Percentiles rank a stretch among this genome's conserved stretches.
phyloP scores from a whole-genome alignment of 2,888 invertebrate genomes.

The Scaptodrosophila latifasciaeformis region DNA sequence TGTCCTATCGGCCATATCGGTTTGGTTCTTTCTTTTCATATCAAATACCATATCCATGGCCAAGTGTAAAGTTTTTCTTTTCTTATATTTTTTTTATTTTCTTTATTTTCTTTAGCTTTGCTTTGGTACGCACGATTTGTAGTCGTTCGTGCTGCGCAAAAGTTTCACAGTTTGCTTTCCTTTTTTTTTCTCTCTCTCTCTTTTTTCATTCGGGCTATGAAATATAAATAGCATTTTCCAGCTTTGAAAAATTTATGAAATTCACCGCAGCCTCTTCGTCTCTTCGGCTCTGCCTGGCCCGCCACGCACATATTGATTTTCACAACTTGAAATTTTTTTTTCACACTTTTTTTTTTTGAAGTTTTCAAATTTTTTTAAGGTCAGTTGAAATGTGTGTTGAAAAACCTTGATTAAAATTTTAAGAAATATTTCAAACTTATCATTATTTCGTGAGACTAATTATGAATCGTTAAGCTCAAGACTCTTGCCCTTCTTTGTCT shows the following conservation, averaged over 20 bases:
- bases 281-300: neutral
- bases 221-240: constrained; percentile 68
- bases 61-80: constrained; percentile 39
- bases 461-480: too few relatives aligned
- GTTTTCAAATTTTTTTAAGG: too few relatives aligned
- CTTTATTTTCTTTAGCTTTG: constrained; percentile 20
- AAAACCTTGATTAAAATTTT: too few relatives aligned
- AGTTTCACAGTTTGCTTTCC: too few relatives aligned
- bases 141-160: constrained; percentile 65
- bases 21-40: neutral
- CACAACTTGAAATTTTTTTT: neutral
- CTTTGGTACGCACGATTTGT: constrained; percentile 59
- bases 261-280: constrained; percentile 36
- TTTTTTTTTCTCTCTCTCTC: constrained; percentile 24
- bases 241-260: constrained; percentile 68
- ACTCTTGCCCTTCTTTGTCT: too few relatives aligned
- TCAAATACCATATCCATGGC: neutral
- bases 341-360: too few relatives aligned
- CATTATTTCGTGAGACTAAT: too few relatives aligned
- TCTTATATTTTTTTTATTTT: constrained; percentile 19
- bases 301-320: neutral
- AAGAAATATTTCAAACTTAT: too few relatives aligned
- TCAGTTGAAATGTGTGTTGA: too few relatives aligned
- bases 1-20: neutral
- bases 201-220: constrained; percentile 49